Conservation (phyloP, 2,797 vertebrate species). For the Manis pentadactyla region DNA sequence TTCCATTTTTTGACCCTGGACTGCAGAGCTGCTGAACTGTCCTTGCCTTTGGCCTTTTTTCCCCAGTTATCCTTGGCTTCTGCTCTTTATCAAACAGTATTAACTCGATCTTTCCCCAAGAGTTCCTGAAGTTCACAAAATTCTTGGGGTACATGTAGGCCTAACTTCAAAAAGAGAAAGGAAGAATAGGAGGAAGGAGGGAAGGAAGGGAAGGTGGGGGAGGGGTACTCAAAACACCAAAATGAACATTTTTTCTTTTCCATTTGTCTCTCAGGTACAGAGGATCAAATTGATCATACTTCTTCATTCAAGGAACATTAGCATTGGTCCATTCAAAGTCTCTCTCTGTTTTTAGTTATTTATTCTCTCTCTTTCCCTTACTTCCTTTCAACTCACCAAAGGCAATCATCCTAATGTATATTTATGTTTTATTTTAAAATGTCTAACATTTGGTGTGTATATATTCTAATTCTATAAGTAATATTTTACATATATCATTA, state of each 20-base stretch:
- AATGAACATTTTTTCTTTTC: not conserved
- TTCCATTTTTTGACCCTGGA: not conserved
- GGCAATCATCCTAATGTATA: not conserved
- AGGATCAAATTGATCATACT: not conserved
- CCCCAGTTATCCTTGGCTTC: not conserved
- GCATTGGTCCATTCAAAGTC: not conserved
- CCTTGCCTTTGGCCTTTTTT: not conserved
- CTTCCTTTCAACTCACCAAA: not conserved
- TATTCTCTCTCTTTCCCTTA: not conserved
- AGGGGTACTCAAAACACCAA: not conserved
- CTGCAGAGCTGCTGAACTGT: not conserved
- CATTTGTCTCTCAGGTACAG: not conserved
- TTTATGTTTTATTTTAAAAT: not conserved
- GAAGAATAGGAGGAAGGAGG: not conserved
- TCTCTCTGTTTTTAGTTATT: not conserved
- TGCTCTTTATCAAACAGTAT: not conserved
- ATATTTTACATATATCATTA: not conserved
- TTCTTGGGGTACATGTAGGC: not conserved
- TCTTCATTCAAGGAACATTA: not conserved
- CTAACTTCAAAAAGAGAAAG: not conserved
- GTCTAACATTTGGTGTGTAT: not conserved
- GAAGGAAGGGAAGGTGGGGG: not conserved
- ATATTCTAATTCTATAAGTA: not conserved
- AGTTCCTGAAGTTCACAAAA: slow-evolving; percentile 10
- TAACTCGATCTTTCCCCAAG: not conserved